phyloP scores from a whole-genome alignment of 2,113 vertebrate genomes.

The Sander vitreus region DNA sequence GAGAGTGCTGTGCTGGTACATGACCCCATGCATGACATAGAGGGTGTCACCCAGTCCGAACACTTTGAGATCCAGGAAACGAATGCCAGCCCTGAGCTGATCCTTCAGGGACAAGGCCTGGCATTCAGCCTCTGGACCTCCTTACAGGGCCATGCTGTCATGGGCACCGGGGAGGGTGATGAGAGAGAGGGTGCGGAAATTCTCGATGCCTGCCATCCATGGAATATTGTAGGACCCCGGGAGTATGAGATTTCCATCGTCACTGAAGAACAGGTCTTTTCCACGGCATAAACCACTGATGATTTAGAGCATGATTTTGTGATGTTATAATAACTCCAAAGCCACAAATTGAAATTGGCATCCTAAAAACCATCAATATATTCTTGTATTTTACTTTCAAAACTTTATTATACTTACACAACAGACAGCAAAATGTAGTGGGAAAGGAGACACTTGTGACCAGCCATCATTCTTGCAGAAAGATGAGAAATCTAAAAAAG shows the following conservation, averaged over 20 bases:
- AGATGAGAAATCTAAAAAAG: slow-evolving; percentile 14
- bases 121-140: slow-evolving; percentile 69
- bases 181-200: slow-evolving; percentile 72
- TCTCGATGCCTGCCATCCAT: slow-evolving; percentile 83
- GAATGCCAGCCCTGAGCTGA: slow-evolving; percentile 82
- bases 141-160: slow-evolving; percentile 82
- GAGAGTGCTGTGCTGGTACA: slow-evolving; percentile 73
- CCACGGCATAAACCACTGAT: slow-evolving; percentile 44
- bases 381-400: neutral
- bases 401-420: slow-evolving; percentile 46
- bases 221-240: slow-evolving; percentile 57
- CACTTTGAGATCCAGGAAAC: slow-evolving; percentile 82
- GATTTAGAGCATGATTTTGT: neutral
- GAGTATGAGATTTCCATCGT: slow-evolving; percentile 43
- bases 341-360: neutral
- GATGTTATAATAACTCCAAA: neutral
- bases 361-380: accelerated
- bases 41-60: slow-evolving; percentile 75
- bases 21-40: slow-evolving; percentile 80
- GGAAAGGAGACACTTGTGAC: slow-evolving; percentile 25
- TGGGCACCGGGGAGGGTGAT: slow-evolving; percentile 86
- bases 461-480: slow-evolving; percentile 31
- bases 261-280: slow-evolving; percentile 52
- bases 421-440: slow-evolving; percentile 19
- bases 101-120: slow-evolving; percentile 81